Conservation (phyloP, 2,113 vertebrate genomes). For the Polypterus senegalus region DNA sequence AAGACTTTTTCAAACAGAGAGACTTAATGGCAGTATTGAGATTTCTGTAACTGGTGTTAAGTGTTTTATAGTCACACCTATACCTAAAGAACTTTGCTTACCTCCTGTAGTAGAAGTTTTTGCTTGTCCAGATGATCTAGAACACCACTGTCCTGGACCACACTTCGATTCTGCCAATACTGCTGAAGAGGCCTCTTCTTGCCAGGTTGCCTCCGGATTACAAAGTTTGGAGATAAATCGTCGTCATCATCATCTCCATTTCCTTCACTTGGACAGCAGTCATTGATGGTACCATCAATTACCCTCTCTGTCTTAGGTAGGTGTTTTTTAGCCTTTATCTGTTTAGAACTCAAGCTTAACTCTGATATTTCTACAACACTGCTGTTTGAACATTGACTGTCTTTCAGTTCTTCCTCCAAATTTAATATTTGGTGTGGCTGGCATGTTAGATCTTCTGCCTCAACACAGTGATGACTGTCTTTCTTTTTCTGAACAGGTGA, state of each 20-base stretch:
- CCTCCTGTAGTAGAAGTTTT: constrained; percentile 21
- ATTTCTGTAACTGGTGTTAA: background rate
- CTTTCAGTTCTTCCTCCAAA: background rate
- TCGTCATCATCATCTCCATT: background rate
- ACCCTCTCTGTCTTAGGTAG: background rate
- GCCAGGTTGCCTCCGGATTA: background rate
- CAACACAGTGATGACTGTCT: background rate
- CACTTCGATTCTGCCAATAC: constrained; percentile 16
- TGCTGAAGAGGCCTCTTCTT: constrained; percentile 4
- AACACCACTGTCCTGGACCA: constrained; percentile 19
- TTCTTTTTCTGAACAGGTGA: background rate
- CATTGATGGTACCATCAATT: background rate
- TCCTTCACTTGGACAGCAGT: background rate
- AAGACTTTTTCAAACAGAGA: background rate
- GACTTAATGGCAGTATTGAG: background rate
- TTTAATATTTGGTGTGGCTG: background rate
- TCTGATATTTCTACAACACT: background rate
- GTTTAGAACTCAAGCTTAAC: background rate
- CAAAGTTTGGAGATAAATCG: background rate
- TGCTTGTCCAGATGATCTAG: constrained; percentile 12
- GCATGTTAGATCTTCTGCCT: too few species aligned
- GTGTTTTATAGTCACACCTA: background rate
- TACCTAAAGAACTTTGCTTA: constrained; percentile 1
- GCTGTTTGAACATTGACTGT: background rate
- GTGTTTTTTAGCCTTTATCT: background rate